Base-by-base conservation (phyloP, 2,797 vertebrate genomes). In the Pelodytes ibericus region DNA sequence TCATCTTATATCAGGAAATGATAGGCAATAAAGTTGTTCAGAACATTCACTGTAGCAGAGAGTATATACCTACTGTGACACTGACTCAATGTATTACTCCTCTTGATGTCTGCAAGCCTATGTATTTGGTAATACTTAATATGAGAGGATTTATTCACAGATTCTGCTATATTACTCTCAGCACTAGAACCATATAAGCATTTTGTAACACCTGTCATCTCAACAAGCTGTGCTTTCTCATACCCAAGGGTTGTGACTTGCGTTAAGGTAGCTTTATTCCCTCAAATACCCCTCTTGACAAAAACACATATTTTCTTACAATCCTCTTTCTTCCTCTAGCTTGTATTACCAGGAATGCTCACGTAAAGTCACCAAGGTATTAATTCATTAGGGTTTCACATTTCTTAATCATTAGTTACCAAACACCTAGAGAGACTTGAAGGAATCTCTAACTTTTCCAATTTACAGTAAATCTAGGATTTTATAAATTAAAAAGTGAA, bases 181-280 rank as follows among this genome's bases (percentile, higher is more conserved):
- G 30, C 74, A 62, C 44, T 18, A 51, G 2, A 8, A 16, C 58
- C 67, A 20, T 27, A 25, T 63, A 29, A 61, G 76, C 75, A 53
- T 61, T 58, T 44, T 44, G 72, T 60, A 77, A 78, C 87, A 87
- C 84, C 84, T 85, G 84, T 82, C 86, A 80, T 84, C 83, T 81
- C 81, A 64, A 65, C 77, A 70, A 74, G 62, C 0, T 62, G 82
- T 53, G 68, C 82, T 47, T 44, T 79, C 60, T 26, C 49, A 25
- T 16, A 49, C 51, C 80, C 79, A n/a, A 18, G 47, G 80, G 85
- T 80, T 56, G 2, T 0, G 4, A 18, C 56, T 73, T 83, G 81
- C 59, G 67, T 9, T 71, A 67, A 75, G 73, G 75, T 81, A n/a
- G 1, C 65, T 3, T 83, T 80, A 74, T 80, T 80, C 44, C 61